phyloP scores from a whole-genome alignment of 2,888 invertebrate species.

The Ariolimax columbianus region DNA sequence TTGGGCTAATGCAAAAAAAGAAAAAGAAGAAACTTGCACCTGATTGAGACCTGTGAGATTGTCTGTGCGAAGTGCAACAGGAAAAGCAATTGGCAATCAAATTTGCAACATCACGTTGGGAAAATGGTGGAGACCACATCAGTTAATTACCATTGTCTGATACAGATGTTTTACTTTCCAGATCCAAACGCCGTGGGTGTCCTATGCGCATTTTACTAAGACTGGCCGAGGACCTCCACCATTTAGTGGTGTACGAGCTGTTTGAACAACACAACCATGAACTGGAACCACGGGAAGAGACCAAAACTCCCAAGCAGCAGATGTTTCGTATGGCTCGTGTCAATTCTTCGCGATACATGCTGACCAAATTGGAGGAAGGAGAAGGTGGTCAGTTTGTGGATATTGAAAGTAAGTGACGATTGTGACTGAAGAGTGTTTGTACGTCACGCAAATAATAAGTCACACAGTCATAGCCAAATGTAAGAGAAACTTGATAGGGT shows the following conservation, averaged over 20 bases:
- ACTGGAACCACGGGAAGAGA: conserved; percentile 42
- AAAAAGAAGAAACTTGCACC: too few species aligned
- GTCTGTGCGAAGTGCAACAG: too few species aligned
- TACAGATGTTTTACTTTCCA: conserved; percentile 23
- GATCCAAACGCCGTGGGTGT: conserved; percentile 48
- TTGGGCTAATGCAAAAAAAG: too few species aligned
- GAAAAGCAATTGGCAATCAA: too few species aligned
- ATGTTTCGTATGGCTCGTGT: conserved; percentile 44
- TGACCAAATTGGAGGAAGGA: conserved; percentile 45
- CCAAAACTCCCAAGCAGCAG: conserved; percentile 41
- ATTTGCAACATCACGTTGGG: too few species aligned
- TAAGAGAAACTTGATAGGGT: too few species aligned
- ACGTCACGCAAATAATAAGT: too few species aligned
- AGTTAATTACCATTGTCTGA: too few species aligned
- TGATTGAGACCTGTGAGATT: too few species aligned
- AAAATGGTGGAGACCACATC: too few species aligned
- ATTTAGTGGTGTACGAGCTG: conserved; percentile 48
- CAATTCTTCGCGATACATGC: conserved; percentile 44
- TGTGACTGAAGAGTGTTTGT: too few species aligned
- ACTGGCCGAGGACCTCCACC: conserved; percentile 49
- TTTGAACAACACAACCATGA: conserved; percentile 49
- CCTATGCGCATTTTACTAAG: conserved; percentile 49
- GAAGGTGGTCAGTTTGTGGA: conserved; percentile 45
- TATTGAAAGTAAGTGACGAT: conserved; percentile 44
- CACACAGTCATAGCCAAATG: too few species aligned